A percentile compares a stretch with the other conserved stretches of the same genome.
These are phyloP conservation scores for Eurytoma adleriae DNA, from an alignment of 2,888 invertebrate genomes.

Conservation along the genomic window DNA sequence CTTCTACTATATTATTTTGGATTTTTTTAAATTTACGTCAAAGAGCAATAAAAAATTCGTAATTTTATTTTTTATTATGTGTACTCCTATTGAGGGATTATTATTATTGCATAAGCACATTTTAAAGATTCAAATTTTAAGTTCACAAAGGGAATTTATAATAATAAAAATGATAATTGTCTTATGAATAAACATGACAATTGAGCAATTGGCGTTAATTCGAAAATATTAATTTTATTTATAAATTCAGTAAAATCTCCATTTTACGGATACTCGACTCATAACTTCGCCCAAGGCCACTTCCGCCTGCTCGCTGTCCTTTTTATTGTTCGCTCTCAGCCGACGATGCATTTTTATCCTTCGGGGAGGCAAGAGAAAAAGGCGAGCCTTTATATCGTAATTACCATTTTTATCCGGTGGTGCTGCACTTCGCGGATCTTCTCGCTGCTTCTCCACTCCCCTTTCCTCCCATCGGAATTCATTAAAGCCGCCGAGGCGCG, in stretches of 20 bases:
- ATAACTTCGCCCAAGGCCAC: constrained; percentile 57
- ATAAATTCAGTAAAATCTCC: constrained; percentile 44
- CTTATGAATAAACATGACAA: background rate
- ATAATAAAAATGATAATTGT: background rate
- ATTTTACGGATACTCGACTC: constrained; percentile 43
- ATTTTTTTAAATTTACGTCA: too few species aligned
- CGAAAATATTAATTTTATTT: constrained; percentile 48
- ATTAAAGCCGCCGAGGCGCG: constrained; percentile 66
- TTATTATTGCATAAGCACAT: too few species aligned
- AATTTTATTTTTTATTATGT: too few species aligned
- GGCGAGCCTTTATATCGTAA: constrained; percentile 71
- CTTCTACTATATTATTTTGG: too few species aligned
- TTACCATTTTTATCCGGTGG: constrained; percentile 72
- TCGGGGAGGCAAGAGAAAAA: background rate
- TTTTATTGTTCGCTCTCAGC: constrained; percentile 12
- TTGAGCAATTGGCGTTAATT: constrained; percentile 19
- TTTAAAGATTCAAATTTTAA: too few species aligned
- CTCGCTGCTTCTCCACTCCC: constrained; percentile 18
- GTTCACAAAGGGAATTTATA: too few species aligned
- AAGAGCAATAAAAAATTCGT: too few species aligned
- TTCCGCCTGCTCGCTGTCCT: constrained; percentile 43
- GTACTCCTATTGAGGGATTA: too few species aligned
- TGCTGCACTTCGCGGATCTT: constrained; percentile 56
- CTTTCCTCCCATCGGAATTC: constrained; percentile 70
- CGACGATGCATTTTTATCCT: constrained; percentile 63